Base-by-base conservation (phyloP, 2,113 vertebrate genomes). In the Pelecanus crispus region DNA sequence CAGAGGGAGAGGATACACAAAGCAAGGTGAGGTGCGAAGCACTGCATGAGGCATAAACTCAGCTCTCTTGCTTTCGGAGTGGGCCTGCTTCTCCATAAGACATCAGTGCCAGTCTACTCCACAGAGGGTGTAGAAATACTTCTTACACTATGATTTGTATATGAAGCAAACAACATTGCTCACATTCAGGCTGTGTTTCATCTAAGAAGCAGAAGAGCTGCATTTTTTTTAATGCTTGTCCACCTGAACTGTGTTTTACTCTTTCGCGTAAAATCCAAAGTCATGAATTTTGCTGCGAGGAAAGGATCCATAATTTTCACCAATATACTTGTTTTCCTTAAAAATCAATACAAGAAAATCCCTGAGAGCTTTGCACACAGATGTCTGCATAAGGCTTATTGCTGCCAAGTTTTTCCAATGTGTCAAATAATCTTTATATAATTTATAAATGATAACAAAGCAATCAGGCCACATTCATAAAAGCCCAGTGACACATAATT, bases 381-480 rank as follows among this genome's bases (percentile, higher is more conserved):
- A 97, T 97, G 78, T 96, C 94, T 97, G 58, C 80, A 78, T 92
- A 94, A 96, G 72, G 66, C 67, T 95, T 98, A 75, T 92, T 95
- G 79, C 91, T 97, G 95, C 94, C 97, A 97, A 56, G 11, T 75
- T 96, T 95, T 95, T 90, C 82, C 89, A 92, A n/a, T 92, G 81
- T 96, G 95, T 95, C 93, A 96, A 93, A 96, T 97, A 96, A 98
- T 97, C 92, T 97, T 97, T 98, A 97, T 97, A 87, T 98, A 98
- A 98, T 98, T 98, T 97, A 97, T 97, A 98, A 98, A 97, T 96
- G 59, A 98, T 98, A 98, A 97, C 98, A 98, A 98, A 98, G 96
- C 97, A 98, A 97, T 98, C 97, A 97, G 96, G 77, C 92, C 95
- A 97, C 95, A 98, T 98, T 98, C 94, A 98, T 98, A 98, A 98